Conservation (phyloP, 2,113 vertebrate genomes). For the Echinops telfairi region DNA sequence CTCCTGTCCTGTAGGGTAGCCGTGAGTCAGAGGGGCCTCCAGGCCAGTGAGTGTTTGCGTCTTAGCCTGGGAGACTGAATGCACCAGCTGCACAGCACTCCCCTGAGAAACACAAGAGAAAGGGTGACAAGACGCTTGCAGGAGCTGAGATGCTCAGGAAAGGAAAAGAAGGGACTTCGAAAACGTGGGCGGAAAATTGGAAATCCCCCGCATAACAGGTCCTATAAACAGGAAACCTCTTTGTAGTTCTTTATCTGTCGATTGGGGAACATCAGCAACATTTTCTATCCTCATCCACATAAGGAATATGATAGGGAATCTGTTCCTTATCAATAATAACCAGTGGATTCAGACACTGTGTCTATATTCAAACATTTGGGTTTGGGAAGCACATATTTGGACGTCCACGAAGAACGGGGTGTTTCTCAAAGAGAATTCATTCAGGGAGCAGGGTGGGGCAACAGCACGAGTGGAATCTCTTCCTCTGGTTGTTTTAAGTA, state of each 20-base stretch:
- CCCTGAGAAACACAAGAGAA: neutral
- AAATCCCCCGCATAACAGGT: too few species aligned
- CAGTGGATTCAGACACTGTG: neutral
- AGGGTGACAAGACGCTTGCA: neutral
- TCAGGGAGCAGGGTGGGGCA: neutral
- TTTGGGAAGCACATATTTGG: neutral
- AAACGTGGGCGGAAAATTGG: too few species aligned
- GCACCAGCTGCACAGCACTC: neutral
- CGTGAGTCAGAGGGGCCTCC: too few species aligned
- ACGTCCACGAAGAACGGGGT: neutral
- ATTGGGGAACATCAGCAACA: neutral
- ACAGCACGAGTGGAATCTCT: neutral
- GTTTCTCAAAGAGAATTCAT: slow-evolving; percentile 7
- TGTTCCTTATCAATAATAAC: too few species aligned
- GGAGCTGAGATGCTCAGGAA: too few species aligned
- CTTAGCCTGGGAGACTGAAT: neutral
- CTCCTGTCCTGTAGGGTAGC: too few species aligned
- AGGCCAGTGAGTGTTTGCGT: too few species aligned
- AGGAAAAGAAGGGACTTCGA: too few species aligned
- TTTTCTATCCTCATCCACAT: neutral
- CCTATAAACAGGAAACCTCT: neutral
- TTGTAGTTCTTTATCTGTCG: neutral
- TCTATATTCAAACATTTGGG: neutral
- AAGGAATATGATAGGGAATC: neutral
- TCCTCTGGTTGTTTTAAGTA: neutral